Evolutionary conservation across 2,797 vertebrate genomes (phyloP).

Genomic region (Tadarida brasiliensis): DNA sequence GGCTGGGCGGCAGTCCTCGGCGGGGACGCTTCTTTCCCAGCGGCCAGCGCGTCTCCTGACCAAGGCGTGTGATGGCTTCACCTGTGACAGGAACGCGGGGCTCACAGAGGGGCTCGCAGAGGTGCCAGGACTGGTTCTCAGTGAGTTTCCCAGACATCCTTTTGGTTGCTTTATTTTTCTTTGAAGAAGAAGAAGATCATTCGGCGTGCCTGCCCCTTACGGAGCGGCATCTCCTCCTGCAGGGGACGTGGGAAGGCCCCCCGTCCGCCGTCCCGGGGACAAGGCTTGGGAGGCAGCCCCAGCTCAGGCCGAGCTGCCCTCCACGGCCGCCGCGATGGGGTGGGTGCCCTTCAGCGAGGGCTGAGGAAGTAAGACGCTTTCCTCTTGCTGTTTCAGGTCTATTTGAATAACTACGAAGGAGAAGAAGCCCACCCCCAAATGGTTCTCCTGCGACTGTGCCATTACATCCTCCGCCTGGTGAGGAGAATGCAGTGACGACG

Average conservation of each 20-base stretch:
- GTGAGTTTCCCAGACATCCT: not conserved
- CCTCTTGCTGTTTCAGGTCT: conserved; percentile 79
- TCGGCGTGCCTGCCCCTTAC: not conserved
- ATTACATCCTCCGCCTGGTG: conserved; percentile 88
- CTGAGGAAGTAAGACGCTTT: not conserved
- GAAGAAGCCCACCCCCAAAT: conserved; percentile 84
- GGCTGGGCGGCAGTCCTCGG: not conserved
- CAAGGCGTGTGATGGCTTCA: not conserved
- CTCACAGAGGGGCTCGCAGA: too few species aligned
- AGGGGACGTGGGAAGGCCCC: not conserved
- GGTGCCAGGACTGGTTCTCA: not conserved
- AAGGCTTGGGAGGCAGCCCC: too few species aligned
- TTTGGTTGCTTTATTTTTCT: not conserved
- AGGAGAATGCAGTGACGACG: conserved; percentile 87
- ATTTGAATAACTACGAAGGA: conserved; percentile 81
- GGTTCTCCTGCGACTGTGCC: conserved; percentile 87
- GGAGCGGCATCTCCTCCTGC: too few species aligned
- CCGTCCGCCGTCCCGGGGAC: rapidly evolving
- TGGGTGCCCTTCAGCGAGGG: too few species aligned
- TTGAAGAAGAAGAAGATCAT: not conserved
- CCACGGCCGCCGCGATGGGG: rapidly evolving
- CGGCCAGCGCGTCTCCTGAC: rapidly evolving
- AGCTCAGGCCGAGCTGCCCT: too few species aligned
- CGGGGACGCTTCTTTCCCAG: not conserved
- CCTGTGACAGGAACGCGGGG: not conserved